phyloP scores from a whole-genome alignment of 2,113 vertebrate genomes.

The Asarcornis scutulata region DNA sequence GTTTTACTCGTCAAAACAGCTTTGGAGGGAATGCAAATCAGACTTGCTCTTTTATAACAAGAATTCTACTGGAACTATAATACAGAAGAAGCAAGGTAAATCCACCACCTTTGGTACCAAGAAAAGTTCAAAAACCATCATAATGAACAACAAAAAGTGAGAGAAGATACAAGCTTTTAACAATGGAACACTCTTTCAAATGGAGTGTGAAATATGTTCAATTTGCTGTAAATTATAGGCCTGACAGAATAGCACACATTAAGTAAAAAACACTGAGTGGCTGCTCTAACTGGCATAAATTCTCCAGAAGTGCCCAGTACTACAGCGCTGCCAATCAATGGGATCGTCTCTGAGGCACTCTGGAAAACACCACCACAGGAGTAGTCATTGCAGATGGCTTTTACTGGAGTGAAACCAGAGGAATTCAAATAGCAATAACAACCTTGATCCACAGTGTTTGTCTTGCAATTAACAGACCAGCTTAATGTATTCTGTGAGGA shows the following conservation, averaged over 20 bases:
- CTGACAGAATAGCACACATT: background rate
- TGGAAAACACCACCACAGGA: background rate
- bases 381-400: background rate
- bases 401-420: background rate
- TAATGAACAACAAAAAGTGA: background rate
- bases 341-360: background rate
- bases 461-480: background rate
- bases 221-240: slow-evolving; percentile 30
- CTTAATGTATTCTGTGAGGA: background rate
- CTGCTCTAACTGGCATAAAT: background rate
- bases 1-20: background rate
- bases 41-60: background rate
- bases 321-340: background rate
- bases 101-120: background rate
- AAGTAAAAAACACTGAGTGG: background rate
- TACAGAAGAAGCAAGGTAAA: background rate
- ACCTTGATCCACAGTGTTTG: background rate
- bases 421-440: background rate
- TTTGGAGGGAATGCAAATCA: slow-evolving; percentile 22
- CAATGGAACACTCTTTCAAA: background rate
- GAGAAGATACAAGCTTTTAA: background rate
- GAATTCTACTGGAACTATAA: slow-evolving; percentile 14
- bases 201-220: background rate
- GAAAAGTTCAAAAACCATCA: background rate
- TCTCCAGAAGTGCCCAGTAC: background rate